Evolutionary conservation across 2,888 invertebrate genomes (phyloP).

Genomic region (Chrysodeixis includens): DNA sequence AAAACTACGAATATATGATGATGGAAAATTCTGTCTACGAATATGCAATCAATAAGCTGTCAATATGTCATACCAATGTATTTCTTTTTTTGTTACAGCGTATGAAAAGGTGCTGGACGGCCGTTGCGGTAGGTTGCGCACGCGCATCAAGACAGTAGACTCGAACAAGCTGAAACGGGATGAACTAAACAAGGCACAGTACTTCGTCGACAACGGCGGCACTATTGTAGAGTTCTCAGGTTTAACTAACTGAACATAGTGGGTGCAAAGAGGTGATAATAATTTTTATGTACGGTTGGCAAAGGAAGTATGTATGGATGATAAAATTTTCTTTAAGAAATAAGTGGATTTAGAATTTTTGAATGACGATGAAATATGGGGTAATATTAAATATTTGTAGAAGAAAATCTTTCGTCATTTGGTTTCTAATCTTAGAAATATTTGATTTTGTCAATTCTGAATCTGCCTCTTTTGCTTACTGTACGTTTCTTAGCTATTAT

Average conservation of each 20-base stretch:
- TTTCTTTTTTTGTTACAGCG: conserved; percentile 68
- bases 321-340: not conserved
- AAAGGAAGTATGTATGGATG: not conserved
- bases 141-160: conserved; percentile 78
- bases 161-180: conserved; percentile 76
- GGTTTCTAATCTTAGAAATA: not conserved
- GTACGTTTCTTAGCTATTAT: not conserved
- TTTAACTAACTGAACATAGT: conserved; percentile 20
- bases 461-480: not conserved
- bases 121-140: conserved; percentile 81
- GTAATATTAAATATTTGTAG: too few species aligned
- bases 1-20: too few species aligned
- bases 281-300: not conserved
- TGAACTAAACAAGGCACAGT: conserved; percentile 79
- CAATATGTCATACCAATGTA: not conserved
- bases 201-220: conserved; percentile 74
- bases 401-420: too few species aligned
- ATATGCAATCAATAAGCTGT: too few species aligned
- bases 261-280: not conserved
- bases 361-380: too few species aligned
- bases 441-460: not conserved
- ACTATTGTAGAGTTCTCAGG: conserved; percentile 75
- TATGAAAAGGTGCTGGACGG: conserved; percentile 82
- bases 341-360: too few species aligned
- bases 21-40: too few species aligned